A percentile compares a stretch with the other conserved stretches of the same genome.
These are phyloP conservation scores for Scaptomyza tumidula DNA, from an alignment of 2,888 invertebrate genomes.

Conservation along the genomic window DNA sequence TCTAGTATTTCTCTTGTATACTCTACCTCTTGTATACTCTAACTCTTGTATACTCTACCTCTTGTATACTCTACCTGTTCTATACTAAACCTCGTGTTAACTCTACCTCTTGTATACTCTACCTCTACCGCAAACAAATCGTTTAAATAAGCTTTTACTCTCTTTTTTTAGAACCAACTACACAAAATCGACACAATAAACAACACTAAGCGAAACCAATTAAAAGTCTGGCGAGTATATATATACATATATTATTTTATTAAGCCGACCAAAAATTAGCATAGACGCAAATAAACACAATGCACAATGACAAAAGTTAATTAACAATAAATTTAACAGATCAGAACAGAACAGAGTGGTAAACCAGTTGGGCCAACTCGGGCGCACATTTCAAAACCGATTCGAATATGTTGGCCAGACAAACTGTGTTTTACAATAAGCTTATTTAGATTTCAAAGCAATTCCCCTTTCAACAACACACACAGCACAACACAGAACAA, in stretches of 20 bases:
- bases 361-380: not conserved
- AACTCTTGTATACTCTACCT: no score
- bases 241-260: not conserved
- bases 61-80: no score
- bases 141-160: not conserved
- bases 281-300: not conserved
- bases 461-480: constrained; percentile 18
- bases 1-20: no score
- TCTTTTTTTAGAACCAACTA: not conserved
- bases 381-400: constrained; percentile 1
- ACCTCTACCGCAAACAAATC: not conserved
- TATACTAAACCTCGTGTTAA: no score
- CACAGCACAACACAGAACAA: not conserved
- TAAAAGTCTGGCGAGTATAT: constrained; percentile 4
- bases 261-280: constrained; percentile 1
- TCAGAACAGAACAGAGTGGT: constrained; percentile 11
- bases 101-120: no score
- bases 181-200: not conserved
- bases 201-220: constrained; percentile 24
- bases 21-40: no score
- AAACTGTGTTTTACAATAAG: constrained; percentile 12
- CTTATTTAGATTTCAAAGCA: constrained; percentile 30
- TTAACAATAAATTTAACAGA: constrained; percentile 29
- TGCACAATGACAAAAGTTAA: constrained; percentile 13
- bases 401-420: not conserved